These are phyloP conservation scores for Eristalinus aeneus DNA, from an alignment of 2,888 invertebrate genomes.

Conservation along the genomic window DNA sequence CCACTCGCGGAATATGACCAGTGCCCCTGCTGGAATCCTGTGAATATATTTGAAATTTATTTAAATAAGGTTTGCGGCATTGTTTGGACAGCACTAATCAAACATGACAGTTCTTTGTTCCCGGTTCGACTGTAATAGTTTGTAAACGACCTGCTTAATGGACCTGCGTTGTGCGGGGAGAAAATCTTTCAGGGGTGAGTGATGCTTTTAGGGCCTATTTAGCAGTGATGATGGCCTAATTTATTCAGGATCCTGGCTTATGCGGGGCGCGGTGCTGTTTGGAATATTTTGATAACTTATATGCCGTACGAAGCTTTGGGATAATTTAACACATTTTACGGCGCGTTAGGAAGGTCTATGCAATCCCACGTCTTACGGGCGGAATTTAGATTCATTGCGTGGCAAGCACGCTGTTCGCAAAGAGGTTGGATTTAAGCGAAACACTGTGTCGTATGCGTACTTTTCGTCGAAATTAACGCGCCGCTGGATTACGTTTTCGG, in stretches of 20 bases:
- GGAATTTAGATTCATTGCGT: background rate
- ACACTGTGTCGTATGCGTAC: background rate
- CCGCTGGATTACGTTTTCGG: background rate
- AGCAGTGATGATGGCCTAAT: background rate
- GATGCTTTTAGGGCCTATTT: background rate
- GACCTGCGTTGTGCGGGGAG: background rate
- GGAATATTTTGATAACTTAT: background rate
- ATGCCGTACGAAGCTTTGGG: background rate
- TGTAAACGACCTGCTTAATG: background rate
- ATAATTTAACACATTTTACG: background rate
- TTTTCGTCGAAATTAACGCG: background rate
- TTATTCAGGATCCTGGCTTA: background rate
- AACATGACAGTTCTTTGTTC: background rate
- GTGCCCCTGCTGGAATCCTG: background rate
- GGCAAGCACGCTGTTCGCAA: background rate
- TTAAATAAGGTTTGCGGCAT: background rate
- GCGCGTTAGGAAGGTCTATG: too few relatives aligned
- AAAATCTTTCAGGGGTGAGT: background rate
- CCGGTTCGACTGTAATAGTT: background rate
- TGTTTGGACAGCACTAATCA: background rate
- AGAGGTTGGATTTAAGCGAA: background rate
- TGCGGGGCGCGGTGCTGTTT: background rate
- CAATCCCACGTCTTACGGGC: too few relatives aligned
- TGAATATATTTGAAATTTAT: background rate
- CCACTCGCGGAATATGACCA: background rate